A percentile compares a stretch with the other conserved stretches of the same genome.
phyloP scores from a whole-genome alignment of 2,113 vertebrate species.

The Scopus umbretta region DNA sequence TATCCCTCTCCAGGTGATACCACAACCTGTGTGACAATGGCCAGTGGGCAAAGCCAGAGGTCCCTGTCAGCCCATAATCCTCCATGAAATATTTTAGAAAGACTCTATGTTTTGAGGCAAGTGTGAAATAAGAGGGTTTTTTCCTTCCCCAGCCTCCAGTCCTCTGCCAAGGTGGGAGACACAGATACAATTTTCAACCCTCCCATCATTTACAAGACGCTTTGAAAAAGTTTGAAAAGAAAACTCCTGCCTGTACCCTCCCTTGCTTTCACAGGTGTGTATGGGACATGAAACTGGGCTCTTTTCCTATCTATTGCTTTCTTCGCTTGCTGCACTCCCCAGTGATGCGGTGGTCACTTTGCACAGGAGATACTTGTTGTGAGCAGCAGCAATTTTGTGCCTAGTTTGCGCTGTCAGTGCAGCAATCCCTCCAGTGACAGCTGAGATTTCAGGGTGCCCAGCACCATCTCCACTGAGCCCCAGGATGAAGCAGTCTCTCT shows the following conservation, averaged over 20 bases:
- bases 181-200: neutral
- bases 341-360: fast-evolving
- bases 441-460: neutral
- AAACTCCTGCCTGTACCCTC: neutral
- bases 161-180: neutral
- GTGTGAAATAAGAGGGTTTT: neutral
- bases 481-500: neutral
- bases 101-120: fast-evolving
- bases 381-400: neutral
- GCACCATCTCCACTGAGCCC: neutral
- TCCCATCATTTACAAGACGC: neutral
- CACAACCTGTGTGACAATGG: neutral
- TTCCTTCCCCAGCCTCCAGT: neutral
- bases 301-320: neutral
- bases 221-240: neutral
- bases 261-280: neutral
- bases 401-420: fast-evolving
- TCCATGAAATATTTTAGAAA: neutral
- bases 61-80: neutral
- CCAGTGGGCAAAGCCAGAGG: neutral
- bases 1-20: neutral
- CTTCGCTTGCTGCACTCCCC: neutral
- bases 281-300: neutral
- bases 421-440: neutral
- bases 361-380: fast-evolving